These are phyloP conservation scores for Alca torda DNA, from an alignment of 2,797 vertebrate genomes.

Conservation along the genomic window DNA sequence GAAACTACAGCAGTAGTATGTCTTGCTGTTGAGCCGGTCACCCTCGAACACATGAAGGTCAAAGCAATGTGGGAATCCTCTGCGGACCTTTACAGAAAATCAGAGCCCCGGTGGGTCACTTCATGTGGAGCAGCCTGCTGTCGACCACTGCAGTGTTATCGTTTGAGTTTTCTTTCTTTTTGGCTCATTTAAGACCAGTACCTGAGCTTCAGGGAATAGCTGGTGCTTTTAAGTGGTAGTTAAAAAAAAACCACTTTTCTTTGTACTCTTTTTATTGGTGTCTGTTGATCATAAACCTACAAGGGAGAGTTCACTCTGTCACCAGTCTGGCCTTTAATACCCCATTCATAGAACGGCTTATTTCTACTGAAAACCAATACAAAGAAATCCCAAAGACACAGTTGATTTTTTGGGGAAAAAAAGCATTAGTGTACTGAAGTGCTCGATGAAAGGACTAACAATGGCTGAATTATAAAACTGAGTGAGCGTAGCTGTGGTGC, in stretches of 20 bases:
- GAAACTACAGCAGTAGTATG: not conserved
- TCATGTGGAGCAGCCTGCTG: not conserved
- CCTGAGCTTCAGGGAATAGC: not conserved
- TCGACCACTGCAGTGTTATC: not conserved
- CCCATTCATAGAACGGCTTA: not conserved
- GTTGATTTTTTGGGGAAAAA: not conserved
- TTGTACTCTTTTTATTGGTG: slow-evolving; percentile 14
- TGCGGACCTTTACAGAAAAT: not conserved
- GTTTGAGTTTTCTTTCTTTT: slow-evolving; percentile 17
- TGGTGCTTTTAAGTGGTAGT: not conserved
- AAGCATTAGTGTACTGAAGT: not conserved
- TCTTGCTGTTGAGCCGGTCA: not conserved
- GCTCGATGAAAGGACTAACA: not conserved
- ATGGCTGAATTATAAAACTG: not conserved
- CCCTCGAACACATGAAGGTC: not conserved
- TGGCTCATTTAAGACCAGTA: not conserved
- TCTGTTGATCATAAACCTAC: slow-evolving; percentile 31
- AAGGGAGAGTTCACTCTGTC: slow-evolving; percentile 42
- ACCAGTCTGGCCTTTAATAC: not conserved
- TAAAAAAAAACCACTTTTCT: not conserved
- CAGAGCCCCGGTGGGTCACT: not conserved
- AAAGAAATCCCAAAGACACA: slow-evolving; percentile 20
- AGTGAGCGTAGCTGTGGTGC: not conserved
- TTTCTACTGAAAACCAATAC: slow-evolving; percentile 19
- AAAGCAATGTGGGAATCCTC: not conserved